A percentile compares a stretch with the other conserved stretches of the same genome.
phyloP scores from a whole-genome alignment of 2,888 invertebrate genomes.

The Suillia variegata region DNA sequence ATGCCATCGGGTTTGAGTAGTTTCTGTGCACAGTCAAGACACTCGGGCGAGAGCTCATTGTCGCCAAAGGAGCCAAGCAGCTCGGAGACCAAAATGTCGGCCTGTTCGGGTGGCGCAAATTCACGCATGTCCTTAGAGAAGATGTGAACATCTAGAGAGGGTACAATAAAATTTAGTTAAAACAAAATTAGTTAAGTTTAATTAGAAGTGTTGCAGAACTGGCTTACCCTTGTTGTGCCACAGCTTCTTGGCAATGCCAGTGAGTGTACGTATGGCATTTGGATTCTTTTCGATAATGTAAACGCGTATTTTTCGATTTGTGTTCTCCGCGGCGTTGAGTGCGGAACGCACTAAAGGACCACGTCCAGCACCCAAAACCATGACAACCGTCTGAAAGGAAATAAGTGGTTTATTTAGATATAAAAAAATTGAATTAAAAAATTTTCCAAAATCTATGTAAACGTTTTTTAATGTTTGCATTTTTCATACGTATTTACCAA shows the following conservation, averaged over 20 bases:
- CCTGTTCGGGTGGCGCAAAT: constrained; percentile 80
- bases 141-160: constrained; percentile 69
- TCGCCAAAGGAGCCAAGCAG: constrained; percentile 96
- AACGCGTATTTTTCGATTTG: constrained; percentile 76
- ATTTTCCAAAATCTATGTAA: neutral
- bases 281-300: constrained; percentile 99
- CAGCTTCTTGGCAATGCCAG: constrained; percentile 75
- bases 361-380: constrained; percentile 93
- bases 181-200: neutral
- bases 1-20: constrained; percentile 86
- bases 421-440: constrained; percentile 14
- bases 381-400: constrained; percentile 66
- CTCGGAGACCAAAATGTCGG: constrained; percentile 96
- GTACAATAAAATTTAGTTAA: neutral
- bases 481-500: constrained; percentile 59
- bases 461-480: neutral
- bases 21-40: constrained; percentile 90
- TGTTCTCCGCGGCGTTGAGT: constrained; percentile 76
- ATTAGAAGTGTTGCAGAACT: too few species aligned
- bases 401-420: neutral
- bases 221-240: constrained; percentile 70
- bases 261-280: constrained; percentile 86
- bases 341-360: constrained; percentile 94
- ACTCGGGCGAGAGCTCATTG: constrained; percentile 98
- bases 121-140: constrained; percentile 87